Percentiles rank a stretch among this genome's conserved stretches.
Conservation (phyloP, 2,797 vertebrate species). For the Melanotaenia nigrans region DNA sequence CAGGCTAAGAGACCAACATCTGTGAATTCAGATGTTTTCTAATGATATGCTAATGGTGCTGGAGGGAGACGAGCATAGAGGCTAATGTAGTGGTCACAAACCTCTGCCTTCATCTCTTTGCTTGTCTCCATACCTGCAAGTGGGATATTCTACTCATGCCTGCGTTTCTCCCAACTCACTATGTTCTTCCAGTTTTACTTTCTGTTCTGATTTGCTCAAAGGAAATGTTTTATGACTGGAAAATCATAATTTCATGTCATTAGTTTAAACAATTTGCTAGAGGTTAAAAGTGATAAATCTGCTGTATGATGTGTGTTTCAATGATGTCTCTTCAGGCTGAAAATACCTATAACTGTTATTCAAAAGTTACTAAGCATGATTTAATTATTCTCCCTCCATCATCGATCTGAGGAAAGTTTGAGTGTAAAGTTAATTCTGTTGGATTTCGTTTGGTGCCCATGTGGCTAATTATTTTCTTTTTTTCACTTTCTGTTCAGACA, state of each 20-base stretch:
- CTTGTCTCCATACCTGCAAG: slow-evolving; percentile 33
- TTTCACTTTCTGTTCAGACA: not conserved
- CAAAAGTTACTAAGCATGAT: not conserved
- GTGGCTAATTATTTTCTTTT: not conserved
- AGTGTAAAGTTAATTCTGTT: not conserved
- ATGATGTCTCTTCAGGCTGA: not conserved
- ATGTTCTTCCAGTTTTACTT: not conserved
- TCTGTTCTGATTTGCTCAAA: not conserved
- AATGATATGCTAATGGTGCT: slow-evolving; percentile 82
- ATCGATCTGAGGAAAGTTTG: not conserved
- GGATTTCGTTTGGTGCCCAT: not conserved
- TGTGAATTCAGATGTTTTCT: slow-evolving; percentile 83
- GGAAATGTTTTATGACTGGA: not conserved
- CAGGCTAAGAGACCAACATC: slow-evolving; percentile 79
- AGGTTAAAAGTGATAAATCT: not conserved
- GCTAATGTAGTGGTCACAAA: slow-evolving; percentile 75
- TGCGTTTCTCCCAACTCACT: slow-evolving; percentile 1
- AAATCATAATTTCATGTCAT: not conserved
- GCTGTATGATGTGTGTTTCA: not conserved
- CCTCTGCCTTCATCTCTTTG: slow-evolving; percentile 60
- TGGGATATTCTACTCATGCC: slow-evolving; percentile 7
- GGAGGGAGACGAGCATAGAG: slow-evolving; percentile 71
- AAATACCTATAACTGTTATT: not conserved
- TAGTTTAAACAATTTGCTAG: not conserved
- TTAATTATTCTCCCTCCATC: not conserved